Evolutionary conservation across 2,888 invertebrate genomes (phyloP), one percentile per base, ranked within the genome.

Genomic region (Resseliella maxima): DNA sequence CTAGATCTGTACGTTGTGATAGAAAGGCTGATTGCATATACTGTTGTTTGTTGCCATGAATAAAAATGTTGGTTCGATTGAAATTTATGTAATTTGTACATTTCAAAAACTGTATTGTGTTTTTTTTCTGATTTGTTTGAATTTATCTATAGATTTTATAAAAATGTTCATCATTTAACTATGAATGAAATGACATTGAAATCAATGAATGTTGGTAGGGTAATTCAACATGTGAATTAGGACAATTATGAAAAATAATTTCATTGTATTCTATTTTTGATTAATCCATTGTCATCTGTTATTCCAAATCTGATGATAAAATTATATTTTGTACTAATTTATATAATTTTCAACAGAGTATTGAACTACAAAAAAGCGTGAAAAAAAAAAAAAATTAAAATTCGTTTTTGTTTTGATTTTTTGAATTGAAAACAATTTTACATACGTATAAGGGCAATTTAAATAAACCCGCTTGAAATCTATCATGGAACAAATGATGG

Each of bases 391-490:
- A 8, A 12, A 41, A 41, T 5, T 12, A 41, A 41, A 41, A 41
- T 41, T 41, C 41, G 41, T 41, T 12, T 41, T n/a, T n/a, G 41
- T 41, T 5, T 41, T 41, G 41, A 41, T 41, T n/a, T n/a, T n/a
- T n/a, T n/a, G n/a, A n/a, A n/a, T n/a, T n/a, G n/a, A 18, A 8
- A 50, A 18, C 46, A 15, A 50, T 50, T 50, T 15, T 50, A 18
- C 31, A 72, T 72, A n/a, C n/a, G n/a, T 72, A 72, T 72, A 18
- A 15, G 27, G 72, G 72, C 31, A 72, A 15, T 31, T 31, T 31
- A 31, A 72, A 72, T 72, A 72, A 35, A 31, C 72, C 72, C 72
- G 72, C 72, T 72, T 72, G 72, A 72, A 72, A 72, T 72, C 72
- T 0, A 72, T 72, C 18, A 31, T 72, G 72, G 31, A 31, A 72